Conservation (phyloP, 2,113 vertebrate species). For the Brachyhypopomus occidentalis region DNA sequence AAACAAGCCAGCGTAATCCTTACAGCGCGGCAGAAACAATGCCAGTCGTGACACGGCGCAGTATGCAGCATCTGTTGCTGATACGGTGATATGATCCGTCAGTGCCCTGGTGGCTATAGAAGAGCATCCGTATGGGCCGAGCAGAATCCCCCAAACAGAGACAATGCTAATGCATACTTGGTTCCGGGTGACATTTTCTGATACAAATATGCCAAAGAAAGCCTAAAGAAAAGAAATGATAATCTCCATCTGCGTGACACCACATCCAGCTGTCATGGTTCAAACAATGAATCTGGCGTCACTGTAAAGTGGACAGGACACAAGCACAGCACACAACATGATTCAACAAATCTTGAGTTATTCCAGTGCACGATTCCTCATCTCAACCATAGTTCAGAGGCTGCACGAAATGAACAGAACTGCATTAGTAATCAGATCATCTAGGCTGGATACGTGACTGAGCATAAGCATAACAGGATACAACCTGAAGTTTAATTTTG, state of each 20-base stretch:
- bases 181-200: neutral
- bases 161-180: neutral
- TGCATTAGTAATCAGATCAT: neutral
- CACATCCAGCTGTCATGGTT: neutral
- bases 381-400: too few species aligned
- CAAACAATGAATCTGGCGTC: neutral
- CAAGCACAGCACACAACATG: neutral
- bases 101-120: neutral
- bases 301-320: neutral
- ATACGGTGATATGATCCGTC: neutral
- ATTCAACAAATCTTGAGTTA: too few species aligned
- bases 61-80: neutral
- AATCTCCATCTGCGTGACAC: neutral
- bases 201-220: neutral
- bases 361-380: too few species aligned
- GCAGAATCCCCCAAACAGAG: neutral
- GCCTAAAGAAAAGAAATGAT: neutral
- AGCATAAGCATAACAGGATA: too few species aligned
- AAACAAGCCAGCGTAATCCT: neutral
- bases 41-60: neutral
- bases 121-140: neutral
- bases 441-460: too few species aligned
- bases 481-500: too few species aligned
- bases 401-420: neutral
- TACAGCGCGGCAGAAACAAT: slow-evolving; percentile 4